Evolutionary conservation across 1,140 invertebrate genomes (phyloP).

Genomic region (Drosophila aff.): DNA sequence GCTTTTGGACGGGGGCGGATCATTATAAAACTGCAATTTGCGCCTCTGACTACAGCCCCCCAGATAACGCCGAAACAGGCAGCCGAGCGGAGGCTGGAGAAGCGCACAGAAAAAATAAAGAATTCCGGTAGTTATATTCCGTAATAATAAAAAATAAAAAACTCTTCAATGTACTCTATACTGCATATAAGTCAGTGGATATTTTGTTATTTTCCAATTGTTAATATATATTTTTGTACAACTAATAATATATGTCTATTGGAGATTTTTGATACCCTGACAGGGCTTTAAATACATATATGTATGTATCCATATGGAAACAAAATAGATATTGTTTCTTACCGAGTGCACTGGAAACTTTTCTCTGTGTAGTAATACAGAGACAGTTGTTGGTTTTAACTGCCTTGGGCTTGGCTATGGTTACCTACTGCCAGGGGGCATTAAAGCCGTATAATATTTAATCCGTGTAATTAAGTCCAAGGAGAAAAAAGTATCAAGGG

Average conservation of each 20-base stretch:
- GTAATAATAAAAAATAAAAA: not conserved
- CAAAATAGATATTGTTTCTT: too few relatives aligned
- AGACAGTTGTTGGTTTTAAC: conserved; percentile 40
- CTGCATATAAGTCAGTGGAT: not conserved
- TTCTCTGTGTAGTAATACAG: conserved; percentile 5
- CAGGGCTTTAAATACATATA: too few relatives aligned
- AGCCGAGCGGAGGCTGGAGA: conserved; percentile 8
- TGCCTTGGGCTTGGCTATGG: conserved; percentile 51
- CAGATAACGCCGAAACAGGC: conserved; percentile 51
- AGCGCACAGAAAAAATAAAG: conserved; percentile 3
- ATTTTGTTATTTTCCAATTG: not conserved
- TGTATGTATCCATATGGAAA: too few relatives aligned
- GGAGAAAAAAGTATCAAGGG: conserved; percentile 59
- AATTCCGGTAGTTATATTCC: too few relatives aligned
- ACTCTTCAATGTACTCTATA: not conserved
- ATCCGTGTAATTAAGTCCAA: conserved; percentile 83
- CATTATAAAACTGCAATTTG: conserved; percentile 76
- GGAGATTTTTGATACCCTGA: too few relatives aligned
- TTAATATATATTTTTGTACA: too few relatives aligned
- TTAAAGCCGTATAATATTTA: conserved; percentile 81
- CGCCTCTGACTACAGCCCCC: conserved; percentile 36
- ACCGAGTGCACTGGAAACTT: not conserved
- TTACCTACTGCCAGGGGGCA: conserved; percentile 57
- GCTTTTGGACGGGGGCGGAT: conserved; percentile 57
- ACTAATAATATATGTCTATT: too few relatives aligned